Conservation (phyloP, 2,797 vertebrate species). For the Lepus townsendii region DNA sequence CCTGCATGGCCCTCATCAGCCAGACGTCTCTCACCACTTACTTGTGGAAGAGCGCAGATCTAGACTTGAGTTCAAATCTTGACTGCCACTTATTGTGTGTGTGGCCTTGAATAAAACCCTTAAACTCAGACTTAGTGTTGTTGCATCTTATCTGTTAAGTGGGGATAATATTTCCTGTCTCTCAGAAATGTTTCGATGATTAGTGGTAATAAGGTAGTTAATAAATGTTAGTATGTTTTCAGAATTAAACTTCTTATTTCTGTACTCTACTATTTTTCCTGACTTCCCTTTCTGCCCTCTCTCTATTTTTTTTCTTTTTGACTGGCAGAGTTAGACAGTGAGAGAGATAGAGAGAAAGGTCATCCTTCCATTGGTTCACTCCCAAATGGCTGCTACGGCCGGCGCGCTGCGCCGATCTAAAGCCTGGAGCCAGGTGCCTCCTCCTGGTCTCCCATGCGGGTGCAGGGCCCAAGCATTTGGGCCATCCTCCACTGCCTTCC, state of each 20-base stretch:
- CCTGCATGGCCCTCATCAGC: background rate
- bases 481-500: too few species aligned
- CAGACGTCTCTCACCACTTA: background rate
- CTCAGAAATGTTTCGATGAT: constrained; percentile 14
- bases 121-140: background rate
- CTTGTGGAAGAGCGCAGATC: background rate
- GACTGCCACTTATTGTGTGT: background rate
- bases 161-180: background rate
- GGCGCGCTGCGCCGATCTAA: too few species aligned
- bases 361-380: too few species aligned
- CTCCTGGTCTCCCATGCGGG: too few species aligned
- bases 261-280: background rate
- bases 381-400: too few species aligned
- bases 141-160: constrained; percentile 17
- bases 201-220: background rate
- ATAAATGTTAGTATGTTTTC: constrained; percentile 28
- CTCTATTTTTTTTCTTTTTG: too few species aligned
- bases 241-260: background rate
- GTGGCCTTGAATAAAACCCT: constrained; percentile 13
- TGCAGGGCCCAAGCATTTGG: too few species aligned
- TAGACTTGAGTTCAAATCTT: constrained; percentile 21
- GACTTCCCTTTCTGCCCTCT: background rate
- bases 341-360: too few species aligned
- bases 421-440: too few species aligned
- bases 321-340: too few species aligned